Evolutionary conservation across 2,888 invertebrate species (phyloP).

Genomic region (Timema cristinae): DNA sequence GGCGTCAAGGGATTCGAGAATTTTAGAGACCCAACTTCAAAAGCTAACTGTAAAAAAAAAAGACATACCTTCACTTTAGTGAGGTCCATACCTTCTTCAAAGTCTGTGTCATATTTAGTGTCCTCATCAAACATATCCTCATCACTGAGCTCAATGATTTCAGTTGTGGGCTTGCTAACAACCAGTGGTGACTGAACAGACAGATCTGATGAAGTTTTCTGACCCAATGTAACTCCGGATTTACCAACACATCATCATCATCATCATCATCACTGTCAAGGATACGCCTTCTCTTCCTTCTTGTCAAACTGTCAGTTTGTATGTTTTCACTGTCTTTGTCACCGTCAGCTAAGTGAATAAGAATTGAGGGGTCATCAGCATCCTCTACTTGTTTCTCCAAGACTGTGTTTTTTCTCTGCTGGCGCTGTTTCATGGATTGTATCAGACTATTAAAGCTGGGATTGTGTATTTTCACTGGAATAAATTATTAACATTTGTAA

Average conservation of each 20-base stretch:
- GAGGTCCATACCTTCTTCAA: too few relatives aligned
- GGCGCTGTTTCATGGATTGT: conserved; percentile 39
- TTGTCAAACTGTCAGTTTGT: too few relatives aligned
- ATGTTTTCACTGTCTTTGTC: neutral
- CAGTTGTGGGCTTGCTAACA: too few relatives aligned
- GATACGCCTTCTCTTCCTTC: too few relatives aligned
- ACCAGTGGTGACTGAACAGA: too few relatives aligned
- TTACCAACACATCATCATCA: neutral
- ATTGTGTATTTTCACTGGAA: conserved; percentile 42
- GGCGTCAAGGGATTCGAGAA: too few relatives aligned
- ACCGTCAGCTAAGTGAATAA: neutral
- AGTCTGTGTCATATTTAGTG: neutral
- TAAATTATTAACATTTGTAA: conserved; percentile 24
- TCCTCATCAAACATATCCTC: conserved; percentile 10
- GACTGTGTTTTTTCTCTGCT: conserved; percentile 26
- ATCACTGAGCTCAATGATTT: conserved; percentile 3
- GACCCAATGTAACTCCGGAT: neutral
- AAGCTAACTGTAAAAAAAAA: too few relatives aligned
- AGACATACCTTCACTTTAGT: too few relatives aligned
- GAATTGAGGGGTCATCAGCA: neutral
- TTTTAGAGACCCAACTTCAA: too few relatives aligned
- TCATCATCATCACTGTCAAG: neutral
- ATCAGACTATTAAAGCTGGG: conserved; percentile 42
- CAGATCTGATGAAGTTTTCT: too few relatives aligned
- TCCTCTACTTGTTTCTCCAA: conserved; percentile 10